Base-by-base conservation (phyloP, 1,140 invertebrate genomes). In the Battus philenor region DNA sequence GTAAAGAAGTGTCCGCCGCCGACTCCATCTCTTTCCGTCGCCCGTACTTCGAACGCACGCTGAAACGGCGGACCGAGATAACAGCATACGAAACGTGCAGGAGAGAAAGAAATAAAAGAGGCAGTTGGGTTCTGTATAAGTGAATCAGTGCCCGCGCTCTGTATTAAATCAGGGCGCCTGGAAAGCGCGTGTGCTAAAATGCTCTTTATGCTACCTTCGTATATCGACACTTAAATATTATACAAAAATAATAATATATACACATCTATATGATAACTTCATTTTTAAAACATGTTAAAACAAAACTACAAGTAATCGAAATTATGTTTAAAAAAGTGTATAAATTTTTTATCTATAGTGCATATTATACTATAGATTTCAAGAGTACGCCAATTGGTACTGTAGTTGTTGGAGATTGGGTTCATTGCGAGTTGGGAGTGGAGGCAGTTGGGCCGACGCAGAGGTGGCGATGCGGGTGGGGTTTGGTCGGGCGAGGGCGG, bases 141-240 rank as follows among this genome's bases (percentile, higher is more conserved):
- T 85, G 81, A 85, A 85, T 85, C 81, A 85, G 78, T 85, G 81
- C 78, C 78, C 75, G 76, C 78, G 80, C 61, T 74, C 60, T 76
- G 68, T 82, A 85, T 85, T 84, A 84, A 84, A 84, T 84, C 80
- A 84, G 71, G 67, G 62, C 75, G 74, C 55, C 68, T 69, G 75
- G 70, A 60, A 58, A 65, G 70, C 62, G 70, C 68, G 76, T 68
- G 76, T 68, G 76, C 72, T 77, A 83, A 83, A 83, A 79, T 77
- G 73, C 68, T 79, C 77, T 81, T 77, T 77, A 79, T 62, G 55
- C 15, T 33, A 34, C 16, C n/a, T 34, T 1, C 6, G 6, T 18
- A 34, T 18, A 4, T 34, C 20, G 16, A 10, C 31, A n/a, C n/a
- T n/a, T n/a, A n/a, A n/a, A n/a, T n/a, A n/a, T n/a, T n/a, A n/a